Evolutionary conservation across 2,888 invertebrate species (phyloP).

Genomic region (Drosophila sordidula): DNA sequence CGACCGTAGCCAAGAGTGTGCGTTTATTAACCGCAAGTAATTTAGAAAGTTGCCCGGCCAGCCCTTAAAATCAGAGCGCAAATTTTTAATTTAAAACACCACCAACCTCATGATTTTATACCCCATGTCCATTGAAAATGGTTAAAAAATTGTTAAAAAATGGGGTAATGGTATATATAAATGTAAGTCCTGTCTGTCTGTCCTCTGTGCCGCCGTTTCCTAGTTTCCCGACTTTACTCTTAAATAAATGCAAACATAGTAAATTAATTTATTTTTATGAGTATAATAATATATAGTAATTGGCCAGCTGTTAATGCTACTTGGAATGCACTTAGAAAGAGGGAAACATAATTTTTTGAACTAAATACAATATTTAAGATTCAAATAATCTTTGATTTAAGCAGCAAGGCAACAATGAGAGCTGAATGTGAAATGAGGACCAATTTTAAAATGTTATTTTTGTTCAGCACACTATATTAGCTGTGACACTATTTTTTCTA

Average conservation of each 20-base stretch:
- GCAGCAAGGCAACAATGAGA: neutral
- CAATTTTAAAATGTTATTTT: slow-evolving; percentile 4
- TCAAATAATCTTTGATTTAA: neutral
- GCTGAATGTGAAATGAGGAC: neutral
- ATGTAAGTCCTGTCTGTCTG: too few relatives aligned
- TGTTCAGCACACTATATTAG: neutral
- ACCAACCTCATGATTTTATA: neutral
- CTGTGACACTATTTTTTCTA: slow-evolving; percentile 8
- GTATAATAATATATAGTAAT: too few relatives aligned
- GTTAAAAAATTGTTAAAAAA: neutral
- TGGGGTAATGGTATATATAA: too few relatives aligned
- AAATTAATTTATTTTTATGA: too few relatives aligned
- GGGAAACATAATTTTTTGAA: too few relatives aligned
- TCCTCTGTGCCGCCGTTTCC: too few relatives aligned
- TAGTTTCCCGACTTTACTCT: too few relatives aligned
- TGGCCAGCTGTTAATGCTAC: too few relatives aligned
- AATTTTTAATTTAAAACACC: slow-evolving; percentile 1
- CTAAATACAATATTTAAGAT: too few relatives aligned
- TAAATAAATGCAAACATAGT: too few relatives aligned
- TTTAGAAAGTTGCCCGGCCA: slow-evolving; percentile 29
- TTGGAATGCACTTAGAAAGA: too few relatives aligned
- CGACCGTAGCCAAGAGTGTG: slow-evolving; percentile 55
- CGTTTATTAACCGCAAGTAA: slow-evolving; percentile 68
- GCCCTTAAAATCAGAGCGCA: neutral
- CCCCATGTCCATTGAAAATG: neutral